Conservation (phyloP, 2,888 invertebrate genomes). For the Ditylenchus weischeri region DNA sequence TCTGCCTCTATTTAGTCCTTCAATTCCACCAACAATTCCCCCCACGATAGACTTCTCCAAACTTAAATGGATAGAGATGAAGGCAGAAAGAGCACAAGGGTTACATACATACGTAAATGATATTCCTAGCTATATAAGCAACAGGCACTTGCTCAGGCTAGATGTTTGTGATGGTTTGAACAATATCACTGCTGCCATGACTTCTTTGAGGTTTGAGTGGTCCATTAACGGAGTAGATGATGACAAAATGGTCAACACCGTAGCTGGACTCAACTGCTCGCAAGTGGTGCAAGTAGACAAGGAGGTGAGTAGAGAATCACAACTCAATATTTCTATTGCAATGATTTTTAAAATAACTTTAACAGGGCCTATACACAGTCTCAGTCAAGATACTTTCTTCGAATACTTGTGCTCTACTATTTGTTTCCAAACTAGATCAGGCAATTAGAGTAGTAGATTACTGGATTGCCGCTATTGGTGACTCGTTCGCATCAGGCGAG, state of each 20-base stretch:
- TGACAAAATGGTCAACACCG: background rate
- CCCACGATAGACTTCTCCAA: background rate
- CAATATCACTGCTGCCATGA: no score
- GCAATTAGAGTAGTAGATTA: conserved; percentile 13
- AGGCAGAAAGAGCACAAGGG: background rate
- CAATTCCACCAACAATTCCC: background rate
- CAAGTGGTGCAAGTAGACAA: background rate
- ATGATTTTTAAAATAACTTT: background rate
- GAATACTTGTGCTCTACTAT: background rate
- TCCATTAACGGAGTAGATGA: background rate
- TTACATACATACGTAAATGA: background rate
- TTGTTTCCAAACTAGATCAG: conserved; percentile 1
- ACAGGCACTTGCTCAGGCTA: background rate
- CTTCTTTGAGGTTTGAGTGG: background rate
- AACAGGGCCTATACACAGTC: background rate
- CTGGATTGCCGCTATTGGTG: conserved; percentile 53
- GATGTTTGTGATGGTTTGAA: background rate
- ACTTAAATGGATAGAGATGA: background rate
- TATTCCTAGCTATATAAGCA: background rate
- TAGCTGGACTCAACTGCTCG: background rate
- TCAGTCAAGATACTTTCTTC: background rate
- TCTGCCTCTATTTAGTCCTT: conserved; percentile 4
- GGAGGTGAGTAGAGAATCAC: background rate
- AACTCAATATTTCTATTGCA: no score
- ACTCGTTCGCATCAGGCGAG: conserved; percentile 55